A percentile compares a stretch with the other conserved stretches of the same genome.
phyloP scores from a whole-genome alignment of 2,113 vertebrate genomes.

The Megatriorchis doriae region DNA sequence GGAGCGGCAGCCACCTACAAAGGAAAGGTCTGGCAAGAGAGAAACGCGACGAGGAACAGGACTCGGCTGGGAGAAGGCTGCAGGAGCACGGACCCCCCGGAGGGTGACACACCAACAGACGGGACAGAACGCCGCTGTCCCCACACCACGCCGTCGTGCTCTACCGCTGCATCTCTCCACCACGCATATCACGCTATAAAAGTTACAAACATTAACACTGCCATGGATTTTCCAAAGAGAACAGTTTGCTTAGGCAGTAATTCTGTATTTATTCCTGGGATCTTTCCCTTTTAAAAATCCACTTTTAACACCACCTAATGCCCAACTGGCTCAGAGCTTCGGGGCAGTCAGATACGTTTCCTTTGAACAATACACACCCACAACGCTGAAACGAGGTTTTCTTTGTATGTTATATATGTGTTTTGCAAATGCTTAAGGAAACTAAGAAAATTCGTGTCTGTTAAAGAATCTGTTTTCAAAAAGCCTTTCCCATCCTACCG shows the following conservation, averaged over 20 bases:
- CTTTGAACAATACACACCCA: background rate
- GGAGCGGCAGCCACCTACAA: slow-evolving; percentile 57
- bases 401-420: background rate
- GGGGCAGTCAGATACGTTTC: background rate
- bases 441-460: accelerated
- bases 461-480: background rate
- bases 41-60: background rate
- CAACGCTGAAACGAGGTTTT: accelerated
- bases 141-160: accelerated
- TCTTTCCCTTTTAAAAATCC: background rate
- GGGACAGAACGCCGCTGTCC: background rate
- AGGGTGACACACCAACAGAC: accelerated
- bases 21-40: slow-evolving; percentile 7
- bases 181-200: accelerated
- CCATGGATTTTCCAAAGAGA: background rate
- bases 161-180: background rate
- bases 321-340: background rate
- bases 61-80: background rate
- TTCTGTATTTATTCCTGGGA: background rate
- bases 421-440: background rate
- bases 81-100: background rate
- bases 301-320: background rate
- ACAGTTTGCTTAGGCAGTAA: background rate
- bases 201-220: background rate
- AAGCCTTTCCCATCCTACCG: background rate